phyloP scores from a whole-genome alignment of 2,888 invertebrate species.

The Unio pictorum region DNA sequence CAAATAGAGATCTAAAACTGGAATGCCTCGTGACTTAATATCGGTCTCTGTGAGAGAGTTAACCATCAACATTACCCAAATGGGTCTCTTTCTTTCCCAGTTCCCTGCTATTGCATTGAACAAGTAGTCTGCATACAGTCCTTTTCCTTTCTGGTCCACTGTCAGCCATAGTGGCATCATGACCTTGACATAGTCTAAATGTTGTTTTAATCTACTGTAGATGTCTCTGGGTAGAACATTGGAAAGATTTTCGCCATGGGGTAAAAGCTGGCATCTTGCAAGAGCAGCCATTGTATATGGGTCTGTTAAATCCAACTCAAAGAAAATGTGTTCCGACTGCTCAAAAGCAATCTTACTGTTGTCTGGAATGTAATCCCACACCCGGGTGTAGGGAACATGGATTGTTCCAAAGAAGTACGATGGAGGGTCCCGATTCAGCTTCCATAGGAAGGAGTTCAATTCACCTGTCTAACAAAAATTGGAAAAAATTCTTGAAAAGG shows the following conservation, averaged over 20 bases:
- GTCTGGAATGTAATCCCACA: constrained; percentile 75
- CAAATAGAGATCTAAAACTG: constrained; percentile 75
- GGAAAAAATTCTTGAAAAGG: no score
- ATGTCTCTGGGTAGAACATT: constrained; percentile 72
- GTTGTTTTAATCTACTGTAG: constrained; percentile 72
- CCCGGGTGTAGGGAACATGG: constrained; percentile 75
- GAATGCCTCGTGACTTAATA: constrained; percentile 72
- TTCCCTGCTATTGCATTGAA: constrained; percentile 73
- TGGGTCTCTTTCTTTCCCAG: constrained; percentile 75
- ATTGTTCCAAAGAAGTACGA: constrained; percentile 76
- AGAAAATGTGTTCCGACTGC: constrained; percentile 73
- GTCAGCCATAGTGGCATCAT: constrained; percentile 73
- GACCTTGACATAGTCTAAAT: constrained; percentile 72
- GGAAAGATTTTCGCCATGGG: constrained; percentile 67
- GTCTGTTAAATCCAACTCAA: constrained; percentile 76
- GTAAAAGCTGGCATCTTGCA: constrained; percentile 73
- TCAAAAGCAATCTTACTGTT: constrained; percentile 74
- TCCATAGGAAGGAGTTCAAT: constrained; percentile 72
- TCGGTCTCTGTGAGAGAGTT: constrained; percentile 74
- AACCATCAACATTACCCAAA: constrained; percentile 76
- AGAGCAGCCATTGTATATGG: constrained; percentile 72
- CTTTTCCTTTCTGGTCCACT: constrained; percentile 67
- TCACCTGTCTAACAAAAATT: constrained; percentile 46
- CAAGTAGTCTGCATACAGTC: constrained; percentile 73
- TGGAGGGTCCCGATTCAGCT: constrained; percentile 66